Conservation (phyloP, 2,888 invertebrate species). For the Arge pagana region DNA sequence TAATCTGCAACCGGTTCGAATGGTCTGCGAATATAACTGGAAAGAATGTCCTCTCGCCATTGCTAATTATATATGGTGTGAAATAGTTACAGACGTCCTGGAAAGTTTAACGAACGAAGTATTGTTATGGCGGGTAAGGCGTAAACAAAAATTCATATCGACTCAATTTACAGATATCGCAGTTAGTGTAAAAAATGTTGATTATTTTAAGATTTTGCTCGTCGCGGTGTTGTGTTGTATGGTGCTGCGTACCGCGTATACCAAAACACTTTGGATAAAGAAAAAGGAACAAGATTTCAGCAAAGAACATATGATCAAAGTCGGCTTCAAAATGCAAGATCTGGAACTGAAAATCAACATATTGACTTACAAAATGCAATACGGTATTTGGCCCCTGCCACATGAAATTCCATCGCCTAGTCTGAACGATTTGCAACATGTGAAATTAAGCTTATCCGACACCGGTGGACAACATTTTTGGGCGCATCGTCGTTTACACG, state of each 20-base stretch:
- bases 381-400: slow-evolving; percentile 48
- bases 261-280: slow-evolving; percentile 33
- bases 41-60: slow-evolving; percentile 44
- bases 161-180: neutral
- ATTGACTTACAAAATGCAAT: slow-evolving; percentile 50
- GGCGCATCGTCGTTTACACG: slow-evolving; percentile 40
- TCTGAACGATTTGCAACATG: slow-evolving; percentile 30
- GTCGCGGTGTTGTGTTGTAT: slow-evolving; percentile 34
- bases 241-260: slow-evolving; percentile 38
- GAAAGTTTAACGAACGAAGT: slow-evolving; percentile 45
- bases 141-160: neutral
- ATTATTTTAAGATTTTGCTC: slow-evolving; percentile 37
- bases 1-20: slow-evolving; percentile 45
- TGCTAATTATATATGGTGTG: slow-evolving; percentile 47
- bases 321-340: slow-evolving; percentile 45
- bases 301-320: slow-evolving; percentile 34
- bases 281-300: slow-evolving; percentile 18
- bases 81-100: slow-evolving; percentile 50
- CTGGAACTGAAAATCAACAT: slow-evolving; percentile 49
- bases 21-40: slow-evolving; percentile 45
- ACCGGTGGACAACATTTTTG: slow-evolving; percentile 39
- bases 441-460: slow-evolving; percentile 38
- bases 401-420: slow-evolving; percentile 36
- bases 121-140: slow-evolving; percentile 43
- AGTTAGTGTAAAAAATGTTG: neutral